Base-by-base conservation (phyloP, 2,113 vertebrate genomes). In the Phaetusa simplex region DNA sequence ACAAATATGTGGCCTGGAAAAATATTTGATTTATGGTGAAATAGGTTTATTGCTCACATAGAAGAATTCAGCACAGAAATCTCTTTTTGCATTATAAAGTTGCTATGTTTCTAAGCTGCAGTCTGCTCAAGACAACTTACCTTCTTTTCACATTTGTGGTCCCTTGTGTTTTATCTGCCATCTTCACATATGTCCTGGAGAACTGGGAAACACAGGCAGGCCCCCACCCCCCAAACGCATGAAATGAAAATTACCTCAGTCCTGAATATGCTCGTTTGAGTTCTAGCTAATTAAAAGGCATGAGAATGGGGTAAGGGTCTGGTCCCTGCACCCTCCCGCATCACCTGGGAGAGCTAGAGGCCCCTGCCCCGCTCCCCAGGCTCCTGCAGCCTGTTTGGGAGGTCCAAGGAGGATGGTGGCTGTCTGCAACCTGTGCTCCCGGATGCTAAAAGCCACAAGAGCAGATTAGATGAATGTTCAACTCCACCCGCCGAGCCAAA, bases 181-280 rank as follows among this genome's bases (percentile, higher is more conserved):
- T 50, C 61, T 86, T 91, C 77, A 81, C 11, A 62, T 4, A 7
- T 1, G 2, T 73, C 24, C 20, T 52, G 50, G 40, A 36, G n/a
- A 73, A 42, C 8, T 38, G 29, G n/a, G 38, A 64, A 93, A 71
- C 36, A 76, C 1, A 55, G 69, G 20, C 16, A 80, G 52, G 36
- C 8, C 6, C 74, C n/a, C 45, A 79, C 1, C 1, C 5, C 5
- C 36, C 8, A 15, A 62, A 4, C 3, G 22, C 2, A 19, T 9
- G 32, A 73, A 61, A 82, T 16, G 0, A 79, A 76, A 92, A 74
- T 29, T 0, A 56, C 36, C 32, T 14, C 24, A 36, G 19, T 34
- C 26, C 11, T 82, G 59, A 83, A 38, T 42, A 58, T 43, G 6
- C 2, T 73, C 8, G 0, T 56, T 77, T 76, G 53, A 91, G 20